phyloP scores from a whole-genome alignment of 1,140 invertebrate species.

The Pantala flavescens region DNA sequence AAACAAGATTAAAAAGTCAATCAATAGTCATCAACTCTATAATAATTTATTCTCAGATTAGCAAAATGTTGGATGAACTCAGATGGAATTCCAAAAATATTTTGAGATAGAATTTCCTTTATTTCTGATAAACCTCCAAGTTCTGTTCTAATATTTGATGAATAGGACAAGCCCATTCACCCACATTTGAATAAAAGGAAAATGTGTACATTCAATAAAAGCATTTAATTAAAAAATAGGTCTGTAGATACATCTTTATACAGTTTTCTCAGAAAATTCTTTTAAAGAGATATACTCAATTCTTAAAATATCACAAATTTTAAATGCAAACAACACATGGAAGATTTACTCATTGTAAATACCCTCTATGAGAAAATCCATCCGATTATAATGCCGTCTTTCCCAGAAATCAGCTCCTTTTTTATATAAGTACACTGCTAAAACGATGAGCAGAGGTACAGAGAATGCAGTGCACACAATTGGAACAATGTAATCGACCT shows the following conservation, averaged over 20 bases:
- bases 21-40: too few relatives aligned
- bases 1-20: too few relatives aligned
- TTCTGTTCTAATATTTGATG: too few relatives aligned
- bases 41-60: too few relatives aligned
- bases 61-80: too few relatives aligned
- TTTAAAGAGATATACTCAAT: too few relatives aligned
- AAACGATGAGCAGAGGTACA: conserved; percentile 48
- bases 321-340: not conserved
- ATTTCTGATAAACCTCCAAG: too few relatives aligned
- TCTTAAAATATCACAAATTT: not conserved
- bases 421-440: conserved; percentile 49
- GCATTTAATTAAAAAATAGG: not conserved
- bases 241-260: not conserved
- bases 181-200: too few relatives aligned
- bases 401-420: conserved; percentile 60
- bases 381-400: conserved; percentile 61
- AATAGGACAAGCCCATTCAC: too few relatives aligned
- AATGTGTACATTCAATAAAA: not conserved
- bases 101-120: too few relatives aligned
- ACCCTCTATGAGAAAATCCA: conserved; percentile 69
- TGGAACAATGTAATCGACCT: conserved; percentile 50
- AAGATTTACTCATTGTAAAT: conserved; percentile 49
- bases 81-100: too few relatives aligned
- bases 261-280: not conserved
- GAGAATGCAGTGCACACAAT: conserved; percentile 51